phyloP scores from a whole-genome alignment of 2,797 vertebrate species.

The Salarias fasciatus region DNA sequence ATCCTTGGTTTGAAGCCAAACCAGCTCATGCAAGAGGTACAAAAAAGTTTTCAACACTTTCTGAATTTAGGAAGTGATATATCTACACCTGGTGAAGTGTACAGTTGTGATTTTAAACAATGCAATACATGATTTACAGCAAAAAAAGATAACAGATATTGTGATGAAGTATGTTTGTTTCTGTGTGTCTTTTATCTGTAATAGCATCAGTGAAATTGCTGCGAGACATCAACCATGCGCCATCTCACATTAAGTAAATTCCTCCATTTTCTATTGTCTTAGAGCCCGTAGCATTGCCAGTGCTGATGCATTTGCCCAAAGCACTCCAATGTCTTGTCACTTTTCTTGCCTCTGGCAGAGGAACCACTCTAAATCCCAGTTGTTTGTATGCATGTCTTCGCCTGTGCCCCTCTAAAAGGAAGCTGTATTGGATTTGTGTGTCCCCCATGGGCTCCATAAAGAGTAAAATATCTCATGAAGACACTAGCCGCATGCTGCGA shows the following conservation, averaged over 20 bases:
- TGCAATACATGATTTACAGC: slow-evolving; percentile 21
- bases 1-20: slow-evolving; percentile 76
- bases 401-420: slow-evolving; percentile 72
- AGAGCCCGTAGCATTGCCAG: slow-evolving; percentile 64
- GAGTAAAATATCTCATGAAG: slow-evolving; percentile 83
- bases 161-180: slow-evolving; percentile 13
- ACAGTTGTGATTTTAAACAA: slow-evolving; percentile 21
- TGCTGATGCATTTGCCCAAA: slow-evolving; percentile 72
- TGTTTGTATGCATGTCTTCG: slow-evolving; percentile 79
- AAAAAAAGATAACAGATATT: slow-evolving; percentile 17
- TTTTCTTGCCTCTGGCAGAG: slow-evolving; percentile 75
- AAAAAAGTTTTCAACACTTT: slow-evolving; percentile 53
- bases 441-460: slow-evolving; percentile 81
- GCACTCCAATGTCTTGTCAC: slow-evolving; percentile 73
- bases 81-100: slow-evolving; percentile 14
- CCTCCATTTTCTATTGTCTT: slow-evolving; percentile 60
- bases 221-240: slow-evolving; percentile 43
- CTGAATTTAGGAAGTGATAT: slow-evolving; percentile 33
- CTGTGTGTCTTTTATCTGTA: slow-evolving; percentile 4
- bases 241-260: slow-evolving; percentile 65
- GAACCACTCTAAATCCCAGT: slow-evolving; percentile 78
- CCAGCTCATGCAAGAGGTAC: slow-evolving; percentile 38
- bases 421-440: slow-evolving; percentile 79
- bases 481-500: slow-evolving; percentile 72
- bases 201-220: slow-evolving; percentile 30